Base-by-base conservation (phyloP, 2,113 vertebrate species). In the Tenrec ecaudatus region DNA sequence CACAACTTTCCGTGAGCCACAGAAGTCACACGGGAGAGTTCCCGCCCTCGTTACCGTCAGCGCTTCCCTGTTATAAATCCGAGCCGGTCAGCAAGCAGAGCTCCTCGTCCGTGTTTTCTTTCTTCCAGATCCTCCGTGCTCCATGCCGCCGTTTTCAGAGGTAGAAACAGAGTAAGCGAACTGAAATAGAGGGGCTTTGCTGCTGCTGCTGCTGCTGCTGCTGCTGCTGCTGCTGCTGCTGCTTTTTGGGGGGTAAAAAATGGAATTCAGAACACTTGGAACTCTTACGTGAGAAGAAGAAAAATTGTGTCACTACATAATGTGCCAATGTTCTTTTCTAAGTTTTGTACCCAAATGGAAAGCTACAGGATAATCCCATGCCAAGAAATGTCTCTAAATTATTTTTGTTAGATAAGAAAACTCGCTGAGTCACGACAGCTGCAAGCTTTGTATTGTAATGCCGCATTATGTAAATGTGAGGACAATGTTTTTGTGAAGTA, bases 381-480 rank as follows among this genome's bases (percentile, higher is more conserved):
- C 95, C 97, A 92, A 98, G 93, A 98, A 98, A 96, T 98, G 91
- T 98, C 98, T 71, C 97, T 97, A 98, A 97, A 97, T 97, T 98
- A 98, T 98, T 98, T 98, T 98, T 98, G 96, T 97, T 98, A 98
- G 96, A 82, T 86, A 97, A 97, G 43, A 96, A 95, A 96, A 95
- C 53, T 78, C 94, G 87, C 91, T 91, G 96, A 95, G 96, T 96
- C 92, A 92, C 83, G 95, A 92, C 91, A 94, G 93, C 95, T 95
- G 90, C 80, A 73, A 83, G 95, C 96, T 97, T 83, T 98, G 95
- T 97, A 96, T 94, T 96, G 97, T 97, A 97, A 96, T 96, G 94
- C 94, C 91, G 4, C 83, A 88, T 76, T 95, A 80, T 97, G 93
- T 97, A 94, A 95, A 94, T 95, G 95, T 96, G 78, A 97, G 95